Base-by-base conservation (phyloP, 2,888 invertebrate species). In the Tenthredo scrophulariae region DNA sequence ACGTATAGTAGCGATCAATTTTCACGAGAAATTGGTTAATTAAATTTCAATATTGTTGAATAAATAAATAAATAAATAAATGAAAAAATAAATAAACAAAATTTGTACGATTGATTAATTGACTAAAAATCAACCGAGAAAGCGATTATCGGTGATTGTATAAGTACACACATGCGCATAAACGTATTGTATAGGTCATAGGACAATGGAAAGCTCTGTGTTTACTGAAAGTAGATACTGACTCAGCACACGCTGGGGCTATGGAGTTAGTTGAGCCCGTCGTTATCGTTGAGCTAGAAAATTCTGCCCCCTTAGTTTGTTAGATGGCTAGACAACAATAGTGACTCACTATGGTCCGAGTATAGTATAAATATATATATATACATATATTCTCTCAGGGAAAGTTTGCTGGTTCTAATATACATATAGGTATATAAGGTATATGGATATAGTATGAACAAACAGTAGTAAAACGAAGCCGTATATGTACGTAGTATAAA, bases 241-340 rank as follows among this genome's bases (percentile, higher is more conserved):
- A 67, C 67, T 67, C 67, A 67, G 29, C 33, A 33, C 15, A 33
- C 29, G 18, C 6, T 15, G 67, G 33, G 29, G 33, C 1, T 67
- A 33, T 29, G 15, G 22, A 58, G 18, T n/a, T 26, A 67, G 67
- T 29, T 67, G 33, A 67, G 67, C 33, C 67, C 33, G 67, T 18
- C 33, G 67, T 67, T 67, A 67, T 67, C 67, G 67, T 22, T 33
- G 33, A 67, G 67, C 33, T 67, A 33, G 67, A 67, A 67, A 33
- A 67, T 33, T 67, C 18, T 67, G 5, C 33, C 33, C 26, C 67
- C 33, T 33, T 33, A 29, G 22, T 26, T 67, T 33, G 26, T 15
- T 67, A 33, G 18, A 67, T 67, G 65, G 65, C 33, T 67, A 67
- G 65, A 29, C 65, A 67, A 67, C 15, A 67, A 33, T 67, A 67